Conservation (phyloP, 2,113 vertebrate species). For the Butastur rufipennis region DNA sequence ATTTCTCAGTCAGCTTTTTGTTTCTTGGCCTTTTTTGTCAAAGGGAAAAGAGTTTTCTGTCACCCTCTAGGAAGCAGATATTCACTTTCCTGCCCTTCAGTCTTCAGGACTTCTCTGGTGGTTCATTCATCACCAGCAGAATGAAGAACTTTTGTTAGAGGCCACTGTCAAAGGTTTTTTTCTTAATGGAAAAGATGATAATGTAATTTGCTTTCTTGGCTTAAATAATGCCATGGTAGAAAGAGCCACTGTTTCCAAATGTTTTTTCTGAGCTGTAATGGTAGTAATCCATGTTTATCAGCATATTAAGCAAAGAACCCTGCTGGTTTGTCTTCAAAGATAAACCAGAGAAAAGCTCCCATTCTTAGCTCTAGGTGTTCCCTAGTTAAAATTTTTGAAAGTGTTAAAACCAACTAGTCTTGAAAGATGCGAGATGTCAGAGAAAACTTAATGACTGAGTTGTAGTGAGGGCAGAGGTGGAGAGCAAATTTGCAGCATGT, state of each 20-base stretch:
- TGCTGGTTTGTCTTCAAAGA: not conserved
- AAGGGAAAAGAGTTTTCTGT: not conserved
- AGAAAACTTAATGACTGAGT: not conserved
- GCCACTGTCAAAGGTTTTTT: not conserved
- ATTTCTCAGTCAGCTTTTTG: not conserved
- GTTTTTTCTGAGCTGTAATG: not conserved
- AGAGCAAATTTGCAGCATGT: not conserved
- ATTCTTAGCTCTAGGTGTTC: not conserved
- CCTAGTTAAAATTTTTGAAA: not conserved
- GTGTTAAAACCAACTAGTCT: not conserved
- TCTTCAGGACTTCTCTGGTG: not conserved
- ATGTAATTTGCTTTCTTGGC: not conserved
- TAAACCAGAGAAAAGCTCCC: not conserved
- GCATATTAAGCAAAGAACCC: not conserved
- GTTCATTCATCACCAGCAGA: accelerated
- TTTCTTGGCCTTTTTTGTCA: not conserved
- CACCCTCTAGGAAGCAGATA: not conserved
- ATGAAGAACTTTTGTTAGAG: not conserved
- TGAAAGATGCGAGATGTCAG: not conserved
- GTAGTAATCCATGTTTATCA: not conserved
- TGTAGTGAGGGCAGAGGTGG: not conserved
- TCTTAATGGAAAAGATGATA: not conserved
- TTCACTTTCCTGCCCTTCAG: not conserved
- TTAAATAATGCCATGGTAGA: not conserved
- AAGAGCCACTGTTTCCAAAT: not conserved